Percentiles rank a stretch among this genome's conserved stretches.
These are phyloP conservation scores for Pristionchus mayeri DNA, from an alignment of 2,888 invertebrate species.

Conservation along the genomic window DNA sequence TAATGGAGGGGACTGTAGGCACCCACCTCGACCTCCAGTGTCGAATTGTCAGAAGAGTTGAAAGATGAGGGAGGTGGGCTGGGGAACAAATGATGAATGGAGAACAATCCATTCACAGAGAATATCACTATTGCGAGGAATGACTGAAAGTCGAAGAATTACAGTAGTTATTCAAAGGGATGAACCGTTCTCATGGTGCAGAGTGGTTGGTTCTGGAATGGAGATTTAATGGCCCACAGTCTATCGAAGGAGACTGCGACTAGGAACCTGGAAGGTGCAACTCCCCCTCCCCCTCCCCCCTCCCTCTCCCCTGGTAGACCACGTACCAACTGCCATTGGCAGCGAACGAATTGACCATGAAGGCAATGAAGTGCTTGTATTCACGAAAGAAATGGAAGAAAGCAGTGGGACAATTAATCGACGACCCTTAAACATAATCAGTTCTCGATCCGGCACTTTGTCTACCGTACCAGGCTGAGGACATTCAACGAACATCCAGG, in stretches of 20 bases:
- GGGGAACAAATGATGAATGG: conserved; percentile 56
- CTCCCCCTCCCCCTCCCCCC: neutral
- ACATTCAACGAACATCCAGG: conserved; percentile 28
- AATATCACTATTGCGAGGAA: neutral
- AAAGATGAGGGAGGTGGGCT: neutral
- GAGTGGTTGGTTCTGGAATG: conserved; percentile 52
- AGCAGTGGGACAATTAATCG: conserved; percentile 49
- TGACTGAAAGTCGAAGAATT: conserved; percentile 52
- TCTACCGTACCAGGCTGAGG: neutral
- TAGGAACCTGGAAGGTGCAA: conserved; percentile 58
- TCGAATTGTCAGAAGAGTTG: neutral
- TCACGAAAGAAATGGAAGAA: conserved; percentile 57
- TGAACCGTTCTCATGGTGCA: conserved; percentile 37
- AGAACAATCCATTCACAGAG: conserved; percentile 52
- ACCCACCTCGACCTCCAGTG: neutral
- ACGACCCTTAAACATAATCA: neutral
- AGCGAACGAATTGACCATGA: conserved; percentile 64
- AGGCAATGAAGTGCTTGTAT: conserved; percentile 61
- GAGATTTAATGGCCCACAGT: conserved; percentile 67
- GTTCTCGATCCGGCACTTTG: neutral
- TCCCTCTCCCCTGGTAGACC: conserved; percentile 1
- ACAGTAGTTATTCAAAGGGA: conserved; percentile 50
- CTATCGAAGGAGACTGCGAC: conserved; percentile 67
- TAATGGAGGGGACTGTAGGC: neutral
- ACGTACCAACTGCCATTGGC: conserved; percentile 65